phyloP scores from a whole-genome alignment of 2,888 invertebrate species.

The Achlya flavicornis region DNA sequence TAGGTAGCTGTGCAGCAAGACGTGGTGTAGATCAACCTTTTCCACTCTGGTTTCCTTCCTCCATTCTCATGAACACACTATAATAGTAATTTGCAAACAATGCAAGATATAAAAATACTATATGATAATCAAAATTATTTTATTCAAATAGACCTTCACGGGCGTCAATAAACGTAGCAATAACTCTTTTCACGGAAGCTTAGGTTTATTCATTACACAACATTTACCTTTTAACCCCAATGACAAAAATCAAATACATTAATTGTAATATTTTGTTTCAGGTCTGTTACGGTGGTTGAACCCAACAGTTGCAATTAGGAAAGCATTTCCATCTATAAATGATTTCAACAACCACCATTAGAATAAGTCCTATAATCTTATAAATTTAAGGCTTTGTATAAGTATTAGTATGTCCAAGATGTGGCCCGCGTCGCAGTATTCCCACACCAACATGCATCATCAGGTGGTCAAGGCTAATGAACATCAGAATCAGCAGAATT shows the following conservation, averaged over 20 bases:
- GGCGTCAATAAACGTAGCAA: no score
- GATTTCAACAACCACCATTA: constrained; percentile 42
- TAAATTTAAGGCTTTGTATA: constrained; percentile 20
- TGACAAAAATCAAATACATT: neutral
- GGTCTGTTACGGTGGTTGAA: constrained; percentile 14
- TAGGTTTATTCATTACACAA: no score
- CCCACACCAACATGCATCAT: constrained; percentile 65
- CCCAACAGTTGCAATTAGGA: constrained; percentile 41
- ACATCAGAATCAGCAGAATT: constrained; percentile 82
- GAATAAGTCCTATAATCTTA: constrained; percentile 33
- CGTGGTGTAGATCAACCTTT: no score
- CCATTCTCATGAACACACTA: no score
- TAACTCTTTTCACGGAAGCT: no score
- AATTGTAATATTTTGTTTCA: neutral
- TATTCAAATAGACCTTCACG: no score
- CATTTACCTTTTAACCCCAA: no score
- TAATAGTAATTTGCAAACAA: no score
- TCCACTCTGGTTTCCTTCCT: no score
- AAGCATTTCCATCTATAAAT: constrained; percentile 48
- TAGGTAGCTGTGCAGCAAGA: no score
- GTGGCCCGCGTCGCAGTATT: constrained; percentile 83
- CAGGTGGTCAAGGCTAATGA: constrained; percentile 62
- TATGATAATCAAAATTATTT: no score
- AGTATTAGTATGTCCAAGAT: constrained; percentile 58
- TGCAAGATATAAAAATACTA: no score